Percentiles rank a stretch among this genome's conserved stretches.
Conservation (phyloP, 2,113 vertebrate species). For the Macrotis lagotis region DNA sequence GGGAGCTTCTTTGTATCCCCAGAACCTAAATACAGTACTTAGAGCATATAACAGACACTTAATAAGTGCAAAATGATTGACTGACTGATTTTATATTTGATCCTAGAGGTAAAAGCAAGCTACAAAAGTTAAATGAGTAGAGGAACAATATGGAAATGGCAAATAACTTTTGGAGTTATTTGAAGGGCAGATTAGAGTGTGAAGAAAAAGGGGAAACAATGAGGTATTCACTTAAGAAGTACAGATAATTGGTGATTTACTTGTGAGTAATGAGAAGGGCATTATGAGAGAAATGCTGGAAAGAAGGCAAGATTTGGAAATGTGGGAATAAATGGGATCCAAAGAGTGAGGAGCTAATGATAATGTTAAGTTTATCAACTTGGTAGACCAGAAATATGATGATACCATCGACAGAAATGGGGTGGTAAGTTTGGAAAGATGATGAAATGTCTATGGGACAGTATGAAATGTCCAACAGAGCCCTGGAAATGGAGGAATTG, state of each 20-base stretch:
- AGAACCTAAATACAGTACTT: not conserved
- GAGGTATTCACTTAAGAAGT: not conserved
- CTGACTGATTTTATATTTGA: not conserved
- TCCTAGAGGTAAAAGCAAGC: not conserved
- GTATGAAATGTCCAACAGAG: not conserved
- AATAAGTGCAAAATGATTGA: conserved; percentile 1
- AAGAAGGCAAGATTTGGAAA: not conserved
- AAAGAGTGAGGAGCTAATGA: not conserved
- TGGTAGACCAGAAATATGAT: not conserved
- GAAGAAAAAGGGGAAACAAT: not conserved
- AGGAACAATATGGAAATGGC: not conserved
- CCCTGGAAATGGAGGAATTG: not conserved
- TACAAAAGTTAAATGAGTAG: not conserved
- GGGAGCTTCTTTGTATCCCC: not conserved
- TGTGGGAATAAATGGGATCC: not conserved
- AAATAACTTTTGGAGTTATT: not conserved
- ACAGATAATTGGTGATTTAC: not conserved
- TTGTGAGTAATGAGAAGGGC: not conserved
- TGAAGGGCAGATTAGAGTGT: not conserved
- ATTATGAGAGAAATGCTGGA: not conserved
- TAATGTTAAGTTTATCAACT: not conserved
- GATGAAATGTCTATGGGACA: not conserved
- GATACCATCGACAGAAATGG: not conserved
- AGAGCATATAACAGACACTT: not conserved
- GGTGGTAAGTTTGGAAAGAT: not conserved